Percentiles rank a stretch among this genome's conserved stretches.
Evolutionary conservation across 2,888 invertebrate species (phyloP).

Genomic region (Drosophila putrida): DNA sequence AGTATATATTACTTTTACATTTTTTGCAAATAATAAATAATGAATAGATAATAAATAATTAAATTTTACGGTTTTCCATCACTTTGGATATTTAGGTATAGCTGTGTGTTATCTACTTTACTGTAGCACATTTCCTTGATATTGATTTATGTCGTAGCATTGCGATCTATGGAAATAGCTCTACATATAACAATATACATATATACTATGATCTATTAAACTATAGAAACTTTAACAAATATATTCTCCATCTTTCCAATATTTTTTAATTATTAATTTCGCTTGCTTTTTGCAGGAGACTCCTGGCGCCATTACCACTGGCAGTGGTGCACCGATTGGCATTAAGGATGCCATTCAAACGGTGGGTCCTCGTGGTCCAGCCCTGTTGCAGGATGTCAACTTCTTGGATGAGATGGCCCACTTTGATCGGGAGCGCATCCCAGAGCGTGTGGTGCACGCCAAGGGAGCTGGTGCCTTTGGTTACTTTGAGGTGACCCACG

Average conservation of each 20-base stretch:
- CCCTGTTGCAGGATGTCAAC: slow-evolving; percentile 94
- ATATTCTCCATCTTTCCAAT: not conserved
- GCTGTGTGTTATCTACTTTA: no score
- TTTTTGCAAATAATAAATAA: no score
- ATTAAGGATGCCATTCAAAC: slow-evolving; percentile 89
- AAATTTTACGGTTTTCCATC: no score
- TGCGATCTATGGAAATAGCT: no score
- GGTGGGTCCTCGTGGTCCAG: slow-evolving; percentile 94
- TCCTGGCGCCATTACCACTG: slow-evolving; percentile 90
- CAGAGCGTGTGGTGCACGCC: slow-evolving; percentile 97
- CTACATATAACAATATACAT: no score
- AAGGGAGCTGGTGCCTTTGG: slow-evolving; percentile 97
- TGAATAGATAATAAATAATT: no score
- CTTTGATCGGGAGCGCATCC: slow-evolving; percentile 96
- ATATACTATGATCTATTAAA: no score
- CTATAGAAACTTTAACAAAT: not conserved
- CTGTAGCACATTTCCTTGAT: no score
- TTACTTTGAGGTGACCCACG: slow-evolving; percentile 95
- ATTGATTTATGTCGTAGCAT: no score
- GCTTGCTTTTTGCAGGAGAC: slow-evolving; percentile 53
- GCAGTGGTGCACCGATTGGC: slow-evolving; percentile 92
- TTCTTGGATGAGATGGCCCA: slow-evolving; percentile 93
- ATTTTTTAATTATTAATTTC: not conserved
- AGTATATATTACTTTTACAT: no score
- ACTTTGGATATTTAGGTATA: no score